Evolutionary conservation across 2,797 vertebrate genomes (phyloP), one percentile per base, ranked within the genome.

Genomic region (Acipenser transmontanus): DNA sequence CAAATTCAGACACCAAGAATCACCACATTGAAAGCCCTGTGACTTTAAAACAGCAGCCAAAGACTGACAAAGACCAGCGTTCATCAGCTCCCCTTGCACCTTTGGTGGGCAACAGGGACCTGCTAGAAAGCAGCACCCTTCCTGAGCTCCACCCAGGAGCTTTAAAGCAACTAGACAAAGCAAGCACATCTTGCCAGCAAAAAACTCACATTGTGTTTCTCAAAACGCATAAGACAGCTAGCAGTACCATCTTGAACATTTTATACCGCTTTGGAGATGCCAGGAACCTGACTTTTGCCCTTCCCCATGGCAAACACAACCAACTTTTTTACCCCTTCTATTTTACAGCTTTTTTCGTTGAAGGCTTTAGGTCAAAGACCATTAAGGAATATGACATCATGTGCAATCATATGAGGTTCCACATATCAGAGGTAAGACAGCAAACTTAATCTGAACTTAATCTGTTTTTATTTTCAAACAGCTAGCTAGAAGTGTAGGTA

Each of bases 201-300:
- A 85, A 82, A 70, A 87, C 79, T 7, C 84, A 91, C 65, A 69
- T 94, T 0, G 84, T 93, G 59, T 95, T 95, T 77, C 86, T 96
- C 52, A 95, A 95, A 84, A 96, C 93, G 0, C 93, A 96, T 81
- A 96, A 95, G 82, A 94, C 92, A 0, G 93, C 90, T 66, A 92
- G 94, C 86, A 96, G 93, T 85, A 94, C 92, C 0, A 51, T 94
- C 71, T 78, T 92, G 71, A 95, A 94, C 74, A 81, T 93, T 47
- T 79, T 94, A 6, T 93, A 93, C 76, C 90, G 92, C 63, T 95
- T 90, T 0, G 92, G 93, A 0, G 93, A 94, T 68, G 88, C 1
- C 0, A 84, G 78, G 61, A 91, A 92, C 80, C 77, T 94, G 78
- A 91, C 84, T n/a, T 94, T 93, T 0, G 91, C 91, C 14, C 84